Conservation (phyloP, 2,888 invertebrate species). For the Scaptomyza flava region DNA sequence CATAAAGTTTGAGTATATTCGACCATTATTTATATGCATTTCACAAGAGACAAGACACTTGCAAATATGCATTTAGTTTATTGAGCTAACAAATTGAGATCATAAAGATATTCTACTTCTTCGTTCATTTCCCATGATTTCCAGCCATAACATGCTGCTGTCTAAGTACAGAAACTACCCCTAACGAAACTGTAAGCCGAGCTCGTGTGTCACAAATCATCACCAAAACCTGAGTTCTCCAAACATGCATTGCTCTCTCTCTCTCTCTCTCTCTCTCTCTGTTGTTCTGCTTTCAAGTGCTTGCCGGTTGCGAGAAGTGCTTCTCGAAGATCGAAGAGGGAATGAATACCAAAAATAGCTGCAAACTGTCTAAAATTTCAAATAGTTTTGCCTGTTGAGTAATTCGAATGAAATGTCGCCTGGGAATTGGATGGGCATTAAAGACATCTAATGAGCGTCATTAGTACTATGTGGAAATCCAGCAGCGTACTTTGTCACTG, state of each 20-base stretch:
- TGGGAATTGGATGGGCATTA: constrained; percentile 59
- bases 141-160: constrained; percentile 21
- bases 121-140: not conserved
- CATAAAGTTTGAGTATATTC: too few relatives aligned
- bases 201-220: constrained; percentile 56
- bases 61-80: too few relatives aligned
- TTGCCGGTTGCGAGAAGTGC: constrained; percentile 5
- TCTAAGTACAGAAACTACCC: constrained; percentile 55
- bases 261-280: not conserved
- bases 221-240: constrained; percentile 25
- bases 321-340: constrained; percentile 6
- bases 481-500: not conserved
- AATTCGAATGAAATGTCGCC: constrained; percentile 67
- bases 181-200: constrained; percentile 36
- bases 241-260: not conserved
- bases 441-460: constrained; percentile 76
- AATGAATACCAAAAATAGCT: constrained; percentile 54
- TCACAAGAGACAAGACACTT: too few relatives aligned
- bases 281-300: constrained; percentile 25
- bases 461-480: constrained; percentile 64
- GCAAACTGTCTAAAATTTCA: constrained; percentile 55
- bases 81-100: too few relatives aligned
- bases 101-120: too few relatives aligned
- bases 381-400: constrained; percentile 57
- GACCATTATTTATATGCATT: too few relatives aligned